These are phyloP conservation scores for Ammodytes marinus DNA, from an alignment of 2,113 vertebrate species.

Conservation along the genomic window DNA sequence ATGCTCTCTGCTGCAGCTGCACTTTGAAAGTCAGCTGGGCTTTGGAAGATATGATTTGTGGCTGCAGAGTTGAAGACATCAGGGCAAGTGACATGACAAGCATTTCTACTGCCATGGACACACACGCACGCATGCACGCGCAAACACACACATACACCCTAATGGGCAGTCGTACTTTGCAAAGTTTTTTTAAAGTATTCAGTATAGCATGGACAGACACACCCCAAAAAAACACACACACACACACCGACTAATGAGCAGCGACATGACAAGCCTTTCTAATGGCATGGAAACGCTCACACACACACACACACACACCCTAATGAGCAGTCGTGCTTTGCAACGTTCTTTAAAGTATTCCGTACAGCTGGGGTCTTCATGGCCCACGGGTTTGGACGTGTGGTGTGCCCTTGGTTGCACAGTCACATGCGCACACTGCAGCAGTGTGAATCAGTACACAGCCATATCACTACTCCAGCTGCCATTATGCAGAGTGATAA, in stretches of 20 bases:
- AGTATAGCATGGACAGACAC: no score
- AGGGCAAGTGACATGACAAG: neutral
- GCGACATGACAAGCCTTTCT: neutral
- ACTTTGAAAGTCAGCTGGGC: slow-evolving; percentile 46
- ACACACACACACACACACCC: neutral
- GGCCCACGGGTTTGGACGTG: neutral
- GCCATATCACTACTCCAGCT: slow-evolving; percentile 1
- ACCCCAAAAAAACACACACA: no score
- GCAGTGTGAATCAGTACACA: neutral
- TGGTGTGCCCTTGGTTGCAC: neutral
- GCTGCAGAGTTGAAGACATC: slow-evolving; percentile 17
- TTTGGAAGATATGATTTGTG: neutral
- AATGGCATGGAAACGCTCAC: neutral
- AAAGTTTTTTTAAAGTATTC: no score
- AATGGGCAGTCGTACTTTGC: no score
- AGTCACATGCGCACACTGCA: neutral
- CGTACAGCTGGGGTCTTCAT: slow-evolving; percentile 14
- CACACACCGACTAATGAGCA: no score
- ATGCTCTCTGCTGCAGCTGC: slow-evolving; percentile 37
- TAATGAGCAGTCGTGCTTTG: slow-evolving; percentile 6
- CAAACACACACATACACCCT: neutral
- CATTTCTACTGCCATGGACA: slow-evolving; percentile 8
- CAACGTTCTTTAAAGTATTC: slow-evolving; percentile 22
- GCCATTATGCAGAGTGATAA: slow-evolving; percentile 28
- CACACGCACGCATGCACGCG: neutral